Evolutionary conservation across 2,888 invertebrate genomes (phyloP), one percentile per base, ranked within the genome.

Genomic region (Mythimna ferrago): DNA sequence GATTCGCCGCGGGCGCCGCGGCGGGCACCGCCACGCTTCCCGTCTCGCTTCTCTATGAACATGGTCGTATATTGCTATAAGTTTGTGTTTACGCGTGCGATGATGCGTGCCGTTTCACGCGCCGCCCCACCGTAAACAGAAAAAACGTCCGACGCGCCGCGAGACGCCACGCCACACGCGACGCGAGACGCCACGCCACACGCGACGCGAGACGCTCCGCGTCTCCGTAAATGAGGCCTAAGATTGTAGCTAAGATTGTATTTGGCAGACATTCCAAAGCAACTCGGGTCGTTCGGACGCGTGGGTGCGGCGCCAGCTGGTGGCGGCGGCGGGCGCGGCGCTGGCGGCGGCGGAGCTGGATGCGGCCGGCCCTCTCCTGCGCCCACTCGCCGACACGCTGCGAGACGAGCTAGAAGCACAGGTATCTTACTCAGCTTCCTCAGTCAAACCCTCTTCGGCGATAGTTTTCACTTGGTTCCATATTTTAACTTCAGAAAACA

Each of bases 231-330:
- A n/a, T n/a, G n/a, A n/a, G n/a, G n/a, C n/a, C n/a, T n/a, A n/a
- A 32, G 32, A 32, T 32, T 32, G 4, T 32, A 32, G 32, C 38
- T 38, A 2, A 48, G 6, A 48, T 26, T 26, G 14, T 56, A 16
- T 26, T 58, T 21, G 38, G 48, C 56, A 73, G 66, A 69, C 68
- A 41, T 74, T 57, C 57, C 85, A 94, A 92, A 91, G 89, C 80
- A 83, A 77, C 41, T 86, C 84, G 65, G 88, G 87, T 6, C 88
- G 89, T 1, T 81, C 88, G 32, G 94, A 94, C 84, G 89, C 92
- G 80, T 97, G 94, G 96, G 95, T 96, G 92, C 96, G 96, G 83
- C 96, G 96, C 76, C 97, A 96, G 91, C 90, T 96, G 87, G 85
- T 95, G 88, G 93, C 92, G 84, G 96, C 96, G 81, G 96, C 95